Conservation (phyloP, 2,797 vertebrate genomes). For the Galagoides demidoff region DNA sequence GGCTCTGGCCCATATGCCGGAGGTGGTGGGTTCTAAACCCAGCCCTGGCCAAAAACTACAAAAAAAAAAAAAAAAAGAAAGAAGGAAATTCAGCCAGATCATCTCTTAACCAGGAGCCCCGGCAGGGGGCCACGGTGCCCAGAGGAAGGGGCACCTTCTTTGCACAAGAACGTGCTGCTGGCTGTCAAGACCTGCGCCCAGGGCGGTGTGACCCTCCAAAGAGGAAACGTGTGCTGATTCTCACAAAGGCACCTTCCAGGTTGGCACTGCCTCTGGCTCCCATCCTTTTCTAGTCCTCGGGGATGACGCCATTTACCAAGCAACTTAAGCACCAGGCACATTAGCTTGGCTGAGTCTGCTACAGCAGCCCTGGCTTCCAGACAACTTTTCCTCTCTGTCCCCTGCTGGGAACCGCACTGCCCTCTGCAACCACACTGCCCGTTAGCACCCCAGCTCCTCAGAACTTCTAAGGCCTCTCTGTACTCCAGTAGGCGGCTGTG, state of each 20-base stretch:
- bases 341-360: background rate
- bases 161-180: background rate
- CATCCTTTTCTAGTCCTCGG: background rate
- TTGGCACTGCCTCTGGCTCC: background rate
- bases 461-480: too few relatives aligned
- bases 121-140: accelerated
- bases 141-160: background rate
- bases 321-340: background rate
- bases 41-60: too few relatives aligned
- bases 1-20: too few relatives aligned
- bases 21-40: too few relatives aligned
- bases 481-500: too few relatives aligned
- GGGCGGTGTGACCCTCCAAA: background rate
- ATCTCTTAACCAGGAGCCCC: too few relatives aligned
- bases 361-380: background rate
- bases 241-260: background rate
- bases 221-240: background rate
- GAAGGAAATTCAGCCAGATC: too few relatives aligned
- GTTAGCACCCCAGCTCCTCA: background rate
- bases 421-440: too few relatives aligned
- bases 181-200: background rate
- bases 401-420: background rate
- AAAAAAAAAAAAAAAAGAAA: too few relatives aligned
- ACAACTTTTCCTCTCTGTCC: too few relatives aligned
- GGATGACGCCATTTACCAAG: too few relatives aligned